A percentile compares a stretch with the other conserved stretches of the same genome.
Conservation (phyloP, 2,888 invertebrate genomes). For the Leptopilina drosophilae region DNA sequence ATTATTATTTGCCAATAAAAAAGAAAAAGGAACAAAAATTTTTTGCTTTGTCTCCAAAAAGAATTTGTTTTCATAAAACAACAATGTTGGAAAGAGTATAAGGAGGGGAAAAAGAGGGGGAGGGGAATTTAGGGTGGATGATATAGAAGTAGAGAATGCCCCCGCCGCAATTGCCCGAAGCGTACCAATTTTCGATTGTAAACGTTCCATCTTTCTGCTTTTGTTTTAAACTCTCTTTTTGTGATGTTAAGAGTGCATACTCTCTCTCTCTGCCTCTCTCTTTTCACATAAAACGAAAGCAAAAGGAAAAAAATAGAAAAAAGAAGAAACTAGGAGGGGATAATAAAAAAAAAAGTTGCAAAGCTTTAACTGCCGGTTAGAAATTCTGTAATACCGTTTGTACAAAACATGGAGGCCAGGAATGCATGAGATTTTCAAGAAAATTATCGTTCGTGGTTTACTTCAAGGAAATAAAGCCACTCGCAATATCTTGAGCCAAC, state of each 20-base stretch:
- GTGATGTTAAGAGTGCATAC: background rate
- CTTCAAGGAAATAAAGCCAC: conserved; percentile 38
- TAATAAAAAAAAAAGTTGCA: background rate
- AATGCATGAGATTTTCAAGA: conserved; percentile 27
- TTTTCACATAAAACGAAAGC: background rate
- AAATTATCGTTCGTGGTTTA: conserved; percentile 40
- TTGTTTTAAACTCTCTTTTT: conserved; percentile 3
- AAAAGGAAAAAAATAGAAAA: background rate
- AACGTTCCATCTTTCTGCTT: conserved; percentile 3
- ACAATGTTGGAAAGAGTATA: conserved; percentile 11
- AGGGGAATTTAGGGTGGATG: no score
- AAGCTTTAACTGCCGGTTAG: conserved; percentile 24
- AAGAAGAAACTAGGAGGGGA: background rate
- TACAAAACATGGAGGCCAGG: conserved; percentile 1
- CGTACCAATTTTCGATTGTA: conserved; percentile 26
- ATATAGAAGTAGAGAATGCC: background rate
- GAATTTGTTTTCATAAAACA: conserved; percentile 24
- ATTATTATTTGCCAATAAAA: background rate
- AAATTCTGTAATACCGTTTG: conserved; percentile 13
- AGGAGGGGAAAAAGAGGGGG: no score
- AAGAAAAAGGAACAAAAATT: background rate
- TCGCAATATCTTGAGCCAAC: conserved; percentile 37
- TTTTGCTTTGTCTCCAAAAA: background rate
- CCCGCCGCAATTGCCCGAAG: conserved; percentile 15
- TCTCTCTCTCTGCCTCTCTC: background rate